Base-by-base conservation (phyloP, 2,113 vertebrate species). In the Rhinichthys klamathensis region DNA sequence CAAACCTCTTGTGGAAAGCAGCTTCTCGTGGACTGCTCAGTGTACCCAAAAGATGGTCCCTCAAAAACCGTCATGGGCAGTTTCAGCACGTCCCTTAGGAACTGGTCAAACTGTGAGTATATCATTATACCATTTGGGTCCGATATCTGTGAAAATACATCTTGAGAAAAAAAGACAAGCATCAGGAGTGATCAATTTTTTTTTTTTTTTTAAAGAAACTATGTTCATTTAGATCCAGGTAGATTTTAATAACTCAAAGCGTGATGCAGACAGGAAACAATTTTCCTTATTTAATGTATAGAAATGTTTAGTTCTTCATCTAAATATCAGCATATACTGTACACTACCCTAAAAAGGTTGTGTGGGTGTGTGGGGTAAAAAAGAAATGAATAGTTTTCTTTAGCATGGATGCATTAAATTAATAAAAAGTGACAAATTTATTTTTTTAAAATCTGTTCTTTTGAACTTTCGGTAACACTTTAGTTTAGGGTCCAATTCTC, bases 111-210 rank as follows among this genome's bases (percentile, higher is more conserved):
- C 88, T 96, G 96, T n/a, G 95, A 95, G 88, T 97, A 95, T 87
- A 96, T 94, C 97, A 99, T 97, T 88, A 97, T 92, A 51, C 98
- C 98, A 30, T 94, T 93, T 77, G 96, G 94, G 93, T 99, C 97
- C 0, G 98, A 97, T 90, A 99, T 97, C 95, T 97, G 97, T 46
- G 98, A 98, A 96, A 99, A 99, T 93, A 99, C 97, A 95, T 99
- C 98, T 99, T 92, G 88, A 69, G 51, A 8, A 89, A 38, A 78
- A 87, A 89, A 63, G 13, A 46, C 10, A 25, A 72, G 44, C 3
- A 72, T 72, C 32, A 41, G 27, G 21, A 61, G 13, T 27, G 25
- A 77, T 77, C n/a, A 51, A 27, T 51, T 51, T 18, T 0, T 38
- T 70, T 18, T 0, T 38, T 70, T 21, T 38, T 35, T 38, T 3